A percentile compares a stretch with the other conserved stretches of the same genome.
Evolutionary conservation across 2,888 invertebrate species (phyloP).

Genomic region (Epirrita christyi): DNA sequence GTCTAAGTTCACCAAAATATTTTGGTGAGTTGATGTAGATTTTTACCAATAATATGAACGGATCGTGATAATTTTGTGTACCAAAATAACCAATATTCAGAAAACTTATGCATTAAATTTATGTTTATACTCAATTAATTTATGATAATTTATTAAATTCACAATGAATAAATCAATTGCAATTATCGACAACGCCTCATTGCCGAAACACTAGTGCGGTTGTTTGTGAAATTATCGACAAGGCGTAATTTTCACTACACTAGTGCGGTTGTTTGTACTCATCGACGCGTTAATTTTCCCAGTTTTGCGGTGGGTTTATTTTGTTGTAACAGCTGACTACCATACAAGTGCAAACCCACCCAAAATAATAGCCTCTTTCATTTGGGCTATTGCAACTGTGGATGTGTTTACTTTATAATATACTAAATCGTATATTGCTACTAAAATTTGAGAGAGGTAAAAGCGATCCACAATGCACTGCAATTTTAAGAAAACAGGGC

Average conservation of each 20-base stretch:
- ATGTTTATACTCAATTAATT: constrained; percentile 2
- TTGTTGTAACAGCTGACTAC: constrained; percentile 2
- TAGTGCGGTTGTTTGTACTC: constrained; percentile 7
- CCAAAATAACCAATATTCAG: constrained; percentile 7
- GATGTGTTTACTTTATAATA: too few relatives aligned
- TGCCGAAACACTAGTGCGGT: constrained; percentile 3
- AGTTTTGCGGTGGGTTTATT: constrained; percentile 7
- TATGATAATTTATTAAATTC: constrained; percentile 16
- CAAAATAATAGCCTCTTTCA: neutral
- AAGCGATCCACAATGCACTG: too few relatives aligned
- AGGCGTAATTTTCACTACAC: constrained; percentile 15
- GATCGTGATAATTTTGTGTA: neutral
- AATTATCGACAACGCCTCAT: constrained; percentile 27
- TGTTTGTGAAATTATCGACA: constrained; percentile 8
- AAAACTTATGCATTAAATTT: constrained; percentile 8
- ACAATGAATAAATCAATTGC: constrained; percentile 22
- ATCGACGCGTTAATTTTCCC: constrained; percentile 7
- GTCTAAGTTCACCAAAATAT: too few relatives aligned
- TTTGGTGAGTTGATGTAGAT: too few relatives aligned
- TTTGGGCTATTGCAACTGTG: too few relatives aligned
- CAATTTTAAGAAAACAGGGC: too few relatives aligned
- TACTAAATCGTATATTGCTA: neutral
- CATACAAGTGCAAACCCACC: neutral
- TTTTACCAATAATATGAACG: neutral
- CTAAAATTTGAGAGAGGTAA: neutral